phyloP scores from a whole-genome alignment of 2,888 invertebrate genomes.

The Laothoe populi region DNA sequence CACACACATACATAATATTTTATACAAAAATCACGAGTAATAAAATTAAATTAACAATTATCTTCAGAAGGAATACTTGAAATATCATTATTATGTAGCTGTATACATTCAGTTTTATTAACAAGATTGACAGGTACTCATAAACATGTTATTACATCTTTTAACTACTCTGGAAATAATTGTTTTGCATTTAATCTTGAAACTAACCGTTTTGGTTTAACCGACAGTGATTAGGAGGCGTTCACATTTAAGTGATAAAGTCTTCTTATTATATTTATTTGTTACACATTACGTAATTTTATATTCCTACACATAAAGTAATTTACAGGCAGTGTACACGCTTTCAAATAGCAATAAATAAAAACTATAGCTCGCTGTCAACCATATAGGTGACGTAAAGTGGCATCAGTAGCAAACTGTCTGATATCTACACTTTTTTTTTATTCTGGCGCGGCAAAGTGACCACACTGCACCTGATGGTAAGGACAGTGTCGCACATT shows the following conservation, averaged over 20 bases:
- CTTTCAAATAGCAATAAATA: conserved; percentile 26
- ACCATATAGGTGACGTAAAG: conserved; percentile 19
- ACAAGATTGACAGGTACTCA: no score
- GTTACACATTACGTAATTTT: neutral
- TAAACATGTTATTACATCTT: neutral
- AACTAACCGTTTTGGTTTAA: neutral
- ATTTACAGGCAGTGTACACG: conserved; percentile 21
- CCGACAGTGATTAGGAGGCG: neutral
- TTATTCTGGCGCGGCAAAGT: no score
- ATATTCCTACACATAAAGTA: conserved; percentile 17
- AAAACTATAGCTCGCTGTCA: conserved; percentile 17
- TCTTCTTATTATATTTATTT: neutral
- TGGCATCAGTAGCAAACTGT: conserved; percentile 6
- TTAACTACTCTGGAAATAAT: neutral
- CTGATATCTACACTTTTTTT: no score
- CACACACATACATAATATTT: no score
- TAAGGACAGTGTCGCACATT: no score
- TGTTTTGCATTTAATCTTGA: neutral
- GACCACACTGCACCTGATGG: no score
- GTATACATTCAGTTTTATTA: no score
- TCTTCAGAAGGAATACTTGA: no score
- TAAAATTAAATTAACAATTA: no score
- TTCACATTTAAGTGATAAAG: neutral
- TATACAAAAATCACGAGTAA: no score
- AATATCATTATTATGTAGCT: no score